Evolutionary conservation across 2,888 invertebrate genomes (phyloP), one percentile per base, ranked within the genome.

Genomic region (Drosophila setosimentum): DNA sequence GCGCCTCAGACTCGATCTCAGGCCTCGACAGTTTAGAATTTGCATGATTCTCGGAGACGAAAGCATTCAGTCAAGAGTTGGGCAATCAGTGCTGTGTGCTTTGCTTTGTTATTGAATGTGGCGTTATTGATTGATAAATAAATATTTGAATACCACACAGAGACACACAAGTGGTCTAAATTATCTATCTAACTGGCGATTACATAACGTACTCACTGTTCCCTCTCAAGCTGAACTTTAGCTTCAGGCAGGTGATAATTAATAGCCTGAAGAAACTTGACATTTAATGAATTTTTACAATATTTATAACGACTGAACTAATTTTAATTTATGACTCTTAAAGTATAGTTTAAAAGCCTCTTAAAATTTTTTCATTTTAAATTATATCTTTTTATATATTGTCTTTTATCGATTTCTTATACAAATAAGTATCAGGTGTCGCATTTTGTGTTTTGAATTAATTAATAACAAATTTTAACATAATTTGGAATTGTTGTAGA

Each of bases 121-220:
- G 63, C 64, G 35, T 76, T 62, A 81, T 79, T 86, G 75, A 82
- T 87, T 88, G 83, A 86, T 76, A 82, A 71, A 81, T 75, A 76
- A 80, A 80, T 75, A 71, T 67, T 59, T 65, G 64, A 51, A 63
- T 57, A 53, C 10, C 24, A 48, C 48, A 55, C 45, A 62, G 33
- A 45, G 24, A 35, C 42, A 63, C 55, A 57, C 51, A 42, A 75
- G 65, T 76, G 76, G 27, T 33, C 62, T 70, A 63, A 80, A 78
- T 67, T 65, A 30, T n/a, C 27, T 10, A 55, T 55, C 29, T 40
- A 64, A 70, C 64, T 42, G 62, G 30, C 73, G 73, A 59, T 87
- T 84, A 62, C 70, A 84, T 76, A 84, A 84, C 50, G 8, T 10
- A 18, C 53, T 30, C 27, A 35, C 33, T 40, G 8, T 33, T 60